Conservation (phyloP, 2,797 vertebrate genomes). For the Chrysolophus pictus region DNA sequence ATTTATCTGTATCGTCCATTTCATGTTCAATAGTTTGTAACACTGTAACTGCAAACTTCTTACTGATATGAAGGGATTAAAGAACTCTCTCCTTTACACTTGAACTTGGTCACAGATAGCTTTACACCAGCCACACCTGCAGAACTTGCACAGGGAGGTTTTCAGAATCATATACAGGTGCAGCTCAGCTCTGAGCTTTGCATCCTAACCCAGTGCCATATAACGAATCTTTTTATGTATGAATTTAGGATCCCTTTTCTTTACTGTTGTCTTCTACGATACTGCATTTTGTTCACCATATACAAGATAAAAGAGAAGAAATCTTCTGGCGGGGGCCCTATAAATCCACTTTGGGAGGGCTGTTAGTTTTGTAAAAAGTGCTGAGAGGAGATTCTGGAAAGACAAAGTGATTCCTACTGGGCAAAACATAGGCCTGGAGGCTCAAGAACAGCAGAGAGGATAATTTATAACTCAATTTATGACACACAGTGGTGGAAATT, state of each 20-base stretch:
- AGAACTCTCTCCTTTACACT: neutral
- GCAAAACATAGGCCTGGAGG: neutral
- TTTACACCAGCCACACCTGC: neutral
- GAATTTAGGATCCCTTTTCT: too few species aligned
- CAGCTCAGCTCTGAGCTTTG: neutral
- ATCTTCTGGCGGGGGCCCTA: neutral
- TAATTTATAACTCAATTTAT: neutral
- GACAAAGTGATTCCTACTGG: neutral
- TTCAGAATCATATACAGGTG: neutral
- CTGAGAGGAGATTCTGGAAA: neutral
- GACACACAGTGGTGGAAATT: accelerated
- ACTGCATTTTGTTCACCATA: neutral
- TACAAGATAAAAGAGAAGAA: neutral
- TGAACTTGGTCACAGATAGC: neutral
- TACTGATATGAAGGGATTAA: neutral
- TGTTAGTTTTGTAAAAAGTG: neutral
- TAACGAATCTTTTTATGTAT: neutral
- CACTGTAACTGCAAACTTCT: neutral
- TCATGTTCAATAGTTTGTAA: neutral
- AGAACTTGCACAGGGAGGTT: neutral
- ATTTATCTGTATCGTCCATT: neutral
- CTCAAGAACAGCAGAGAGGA: neutral
- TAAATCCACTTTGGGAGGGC: neutral
- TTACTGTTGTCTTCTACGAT: too few species aligned
- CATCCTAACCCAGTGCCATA: neutral